Percentiles rank a stretch among this genome's conserved stretches.
Evolutionary conservation across 2,113 vertebrate genomes (phyloP).

Genomic region (Bucco capensis): DNA sequence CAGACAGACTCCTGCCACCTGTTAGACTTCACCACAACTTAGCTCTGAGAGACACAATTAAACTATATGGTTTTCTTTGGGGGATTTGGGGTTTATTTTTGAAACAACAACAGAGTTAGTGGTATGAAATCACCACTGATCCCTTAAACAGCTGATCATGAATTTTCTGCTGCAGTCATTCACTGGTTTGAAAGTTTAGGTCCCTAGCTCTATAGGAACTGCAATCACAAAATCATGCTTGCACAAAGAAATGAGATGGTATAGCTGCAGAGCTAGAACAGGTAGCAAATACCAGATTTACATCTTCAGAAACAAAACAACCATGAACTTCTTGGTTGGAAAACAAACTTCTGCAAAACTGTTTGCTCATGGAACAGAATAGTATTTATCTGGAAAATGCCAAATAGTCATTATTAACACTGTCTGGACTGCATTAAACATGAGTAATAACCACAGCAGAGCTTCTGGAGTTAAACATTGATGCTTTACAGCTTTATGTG

Average conservation of each 20-base stretch:
- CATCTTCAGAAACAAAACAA: neutral
- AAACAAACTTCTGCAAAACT: neutral
- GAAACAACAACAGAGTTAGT: slow-evolving; percentile 13
- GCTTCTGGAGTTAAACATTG: neutral
- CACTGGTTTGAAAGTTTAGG: slow-evolving; percentile 12
- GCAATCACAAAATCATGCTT: neutral
- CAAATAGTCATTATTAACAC: neutral
- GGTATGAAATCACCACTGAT: neutral
- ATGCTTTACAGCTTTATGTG: neutral
- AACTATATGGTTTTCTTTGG: neutral
- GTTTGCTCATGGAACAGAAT: neutral
- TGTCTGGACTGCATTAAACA: neutral
- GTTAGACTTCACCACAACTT: slow-evolving; percentile 9
- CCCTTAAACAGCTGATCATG: slow-evolving; percentile 4
- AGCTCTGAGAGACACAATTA: neutral
- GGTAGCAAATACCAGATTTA: neutral
- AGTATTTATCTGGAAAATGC: neutral
- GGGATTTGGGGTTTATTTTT: neutral
- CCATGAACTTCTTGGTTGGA: neutral
- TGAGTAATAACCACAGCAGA: neutral
- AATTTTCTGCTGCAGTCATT: slow-evolving; percentile 7
- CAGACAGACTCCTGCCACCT: slow-evolving; percentile 48
- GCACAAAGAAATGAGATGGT: neutral
- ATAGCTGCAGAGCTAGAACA: neutral
- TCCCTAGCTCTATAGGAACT: neutral